phyloP scores from a whole-genome alignment of 2,888 invertebrate genomes.

The Hirtodrosophila cameraria region DNA sequence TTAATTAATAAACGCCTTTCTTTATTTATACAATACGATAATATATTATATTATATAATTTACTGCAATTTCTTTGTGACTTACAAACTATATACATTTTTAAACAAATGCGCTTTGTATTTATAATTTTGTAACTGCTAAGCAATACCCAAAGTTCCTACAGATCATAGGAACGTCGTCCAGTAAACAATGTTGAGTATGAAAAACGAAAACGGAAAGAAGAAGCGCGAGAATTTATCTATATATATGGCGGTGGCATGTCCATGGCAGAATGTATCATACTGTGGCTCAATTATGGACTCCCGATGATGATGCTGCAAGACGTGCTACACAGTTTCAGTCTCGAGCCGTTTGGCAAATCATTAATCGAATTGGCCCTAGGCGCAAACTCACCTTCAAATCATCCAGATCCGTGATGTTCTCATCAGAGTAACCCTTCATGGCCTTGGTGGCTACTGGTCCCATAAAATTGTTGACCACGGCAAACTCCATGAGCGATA shows the following conservation, averaged over 20 bases:
- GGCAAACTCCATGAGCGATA: slow-evolving; percentile 95
- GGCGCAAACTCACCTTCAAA: slow-evolving; percentile 88
- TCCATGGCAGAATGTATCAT: slow-evolving; percentile 93
- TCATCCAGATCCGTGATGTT: slow-evolving; percentile 91
- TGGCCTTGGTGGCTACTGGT: slow-evolving; percentile 93
- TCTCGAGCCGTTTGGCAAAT: slow-evolving; percentile 2
- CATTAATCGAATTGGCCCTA: too few species aligned
- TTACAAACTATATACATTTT: slow-evolving; percentile 77
- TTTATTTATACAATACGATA: slow-evolving; percentile 67
- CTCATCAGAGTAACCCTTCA: slow-evolving; percentile 95
- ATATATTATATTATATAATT: slow-evolving; percentile 49
- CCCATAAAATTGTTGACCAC: slow-evolving; percentile 95
- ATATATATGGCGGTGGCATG: slow-evolving; percentile 92
- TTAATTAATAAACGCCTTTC: slow-evolving; percentile 70
- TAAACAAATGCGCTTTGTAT: slow-evolving; percentile 80
- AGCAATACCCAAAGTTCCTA: background rate
- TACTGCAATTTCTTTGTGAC: slow-evolving; percentile 62
- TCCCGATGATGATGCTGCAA: slow-evolving; percentile 85
- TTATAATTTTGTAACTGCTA: slow-evolving; percentile 29
- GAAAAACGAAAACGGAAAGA: slow-evolving; percentile 95
- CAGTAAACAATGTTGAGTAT: slow-evolving; percentile 95
- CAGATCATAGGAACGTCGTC: slow-evolving; percentile 89
- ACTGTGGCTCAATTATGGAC: slow-evolving; percentile 90
- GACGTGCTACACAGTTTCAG: slow-evolving; percentile 21
- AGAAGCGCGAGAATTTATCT: slow-evolving; percentile 94